These are phyloP conservation scores for Acanthis flammea DNA, from an alignment of 2,797 vertebrate genomes.

Conservation along the genomic window DNA sequence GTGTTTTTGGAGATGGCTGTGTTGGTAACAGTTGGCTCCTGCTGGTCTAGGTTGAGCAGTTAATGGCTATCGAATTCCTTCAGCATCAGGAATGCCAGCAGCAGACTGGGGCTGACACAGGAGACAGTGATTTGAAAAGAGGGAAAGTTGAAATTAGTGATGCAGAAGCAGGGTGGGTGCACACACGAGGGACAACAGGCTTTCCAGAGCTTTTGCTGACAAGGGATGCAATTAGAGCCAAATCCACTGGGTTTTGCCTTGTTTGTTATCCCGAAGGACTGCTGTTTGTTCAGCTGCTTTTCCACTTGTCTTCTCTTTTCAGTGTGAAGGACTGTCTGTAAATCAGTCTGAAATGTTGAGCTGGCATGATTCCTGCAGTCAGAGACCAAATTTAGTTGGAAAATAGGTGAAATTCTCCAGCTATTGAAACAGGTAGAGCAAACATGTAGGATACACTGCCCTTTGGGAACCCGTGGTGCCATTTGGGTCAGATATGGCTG, in stretches of 20 bases:
- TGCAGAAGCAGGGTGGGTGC: neutral
- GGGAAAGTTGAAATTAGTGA: neutral
- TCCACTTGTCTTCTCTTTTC: neutral
- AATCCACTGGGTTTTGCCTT: neutral
- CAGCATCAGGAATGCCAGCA: neutral
- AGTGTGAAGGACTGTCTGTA: neutral
- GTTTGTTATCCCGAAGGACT: neutral
- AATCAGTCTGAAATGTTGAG: neutral
- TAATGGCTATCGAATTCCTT: conserved; percentile 37
- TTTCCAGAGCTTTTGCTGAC: neutral
- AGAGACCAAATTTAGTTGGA: neutral
- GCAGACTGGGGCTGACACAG: neutral
- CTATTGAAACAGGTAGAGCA: neutral
- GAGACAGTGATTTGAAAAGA: conserved; percentile 20
- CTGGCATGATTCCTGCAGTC: neutral
- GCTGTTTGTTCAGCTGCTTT: conserved; percentile 21
- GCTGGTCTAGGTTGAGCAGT: neutral
- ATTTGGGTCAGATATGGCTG: fast-evolving
- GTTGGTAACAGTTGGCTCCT: neutral
- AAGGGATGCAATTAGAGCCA: neutral
- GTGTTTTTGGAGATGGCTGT: neutral
- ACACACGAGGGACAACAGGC: fast-evolving
- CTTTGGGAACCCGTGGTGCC: neutral
- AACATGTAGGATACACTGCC: neutral
- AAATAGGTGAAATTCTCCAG: neutral